A percentile compares a stretch with the other conserved stretches of the same genome.
phyloP scores from a whole-genome alignment of 2,888 invertebrate genomes.

The Tetragonisca angustula region DNA sequence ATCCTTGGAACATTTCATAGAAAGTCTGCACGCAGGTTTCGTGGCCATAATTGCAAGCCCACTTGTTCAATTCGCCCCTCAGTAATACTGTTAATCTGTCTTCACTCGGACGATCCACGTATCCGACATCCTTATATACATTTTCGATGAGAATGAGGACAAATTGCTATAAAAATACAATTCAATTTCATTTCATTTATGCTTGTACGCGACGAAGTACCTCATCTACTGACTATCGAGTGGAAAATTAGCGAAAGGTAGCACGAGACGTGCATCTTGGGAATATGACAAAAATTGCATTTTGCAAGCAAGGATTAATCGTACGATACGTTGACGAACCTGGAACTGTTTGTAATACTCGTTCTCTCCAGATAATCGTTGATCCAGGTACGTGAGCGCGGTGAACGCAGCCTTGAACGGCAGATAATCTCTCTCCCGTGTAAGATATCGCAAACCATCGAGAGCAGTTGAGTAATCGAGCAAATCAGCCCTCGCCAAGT shows the following conservation, averaged over 20 bases:
- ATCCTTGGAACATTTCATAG: constrained; percentile 81
- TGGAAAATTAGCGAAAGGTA: background rate
- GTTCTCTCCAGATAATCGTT: constrained; percentile 83
- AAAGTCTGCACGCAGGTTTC: constrained; percentile 85
- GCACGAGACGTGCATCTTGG: too few species aligned
- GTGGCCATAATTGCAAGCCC: constrained; percentile 86
- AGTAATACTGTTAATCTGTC: constrained; percentile 85
- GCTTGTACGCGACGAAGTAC: too few species aligned
- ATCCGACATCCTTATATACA: constrained; percentile 85
- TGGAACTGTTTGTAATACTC: constrained; percentile 75
- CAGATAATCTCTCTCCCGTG: constrained; percentile 87
- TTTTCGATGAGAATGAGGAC: constrained; percentile 81
- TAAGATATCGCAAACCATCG: constrained; percentile 86
- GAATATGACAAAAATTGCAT: background rate
- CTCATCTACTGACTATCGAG: too few species aligned
- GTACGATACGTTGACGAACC: constrained; percentile 70
- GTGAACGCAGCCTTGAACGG: constrained; percentile 89
- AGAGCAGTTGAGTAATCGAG: constrained; percentile 85
- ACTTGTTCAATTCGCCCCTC: constrained; percentile 85
- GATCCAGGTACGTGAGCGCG: constrained; percentile 84
- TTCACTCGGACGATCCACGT: constrained; percentile 79
- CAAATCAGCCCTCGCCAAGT: constrained; percentile 86
- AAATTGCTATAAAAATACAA: constrained; percentile 58
- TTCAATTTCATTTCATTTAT: too few species aligned
- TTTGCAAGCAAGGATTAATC: too few species aligned